Conservation (phyloP, 2,888 invertebrate genomes). For the Arrhopalites spinosus region DNA sequence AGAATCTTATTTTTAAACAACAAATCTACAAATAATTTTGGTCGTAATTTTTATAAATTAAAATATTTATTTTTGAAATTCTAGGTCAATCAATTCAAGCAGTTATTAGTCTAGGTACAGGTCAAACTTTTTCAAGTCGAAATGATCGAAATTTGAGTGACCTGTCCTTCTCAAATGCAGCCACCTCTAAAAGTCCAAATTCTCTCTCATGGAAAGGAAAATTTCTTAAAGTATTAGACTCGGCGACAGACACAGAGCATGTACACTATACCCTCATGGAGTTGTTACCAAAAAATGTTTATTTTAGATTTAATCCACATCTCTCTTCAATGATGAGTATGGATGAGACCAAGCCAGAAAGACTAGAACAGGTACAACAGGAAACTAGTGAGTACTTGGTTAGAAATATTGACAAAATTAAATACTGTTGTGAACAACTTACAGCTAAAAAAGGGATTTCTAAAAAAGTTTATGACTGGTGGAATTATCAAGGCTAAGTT, state of each 20-base stretch:
- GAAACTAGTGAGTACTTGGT: slow-evolving; percentile 53
- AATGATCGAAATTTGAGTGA: slow-evolving; percentile 40
- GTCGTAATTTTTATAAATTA: too few relatives aligned
- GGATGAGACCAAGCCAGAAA: slow-evolving; percentile 77
- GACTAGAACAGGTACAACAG: slow-evolving; percentile 64
- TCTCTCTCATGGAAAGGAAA: slow-evolving; percentile 74
- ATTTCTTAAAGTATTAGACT: slow-evolving; percentile 78
- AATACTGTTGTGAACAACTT: slow-evolving; percentile 39
- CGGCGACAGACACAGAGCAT: slow-evolving; percentile 85
- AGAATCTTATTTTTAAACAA: too few relatives aligned
- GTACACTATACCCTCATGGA: slow-evolving; percentile 62
- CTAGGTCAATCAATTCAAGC: slow-evolving; percentile 69
- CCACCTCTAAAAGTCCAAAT: slow-evolving; percentile 22
- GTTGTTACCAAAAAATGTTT: slow-evolving; percentile 72
- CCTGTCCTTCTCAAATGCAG: not conserved
- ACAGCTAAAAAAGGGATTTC: slow-evolving; percentile 41
- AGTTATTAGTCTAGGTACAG: slow-evolving; percentile 82
- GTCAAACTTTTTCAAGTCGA: slow-evolving; percentile 46
- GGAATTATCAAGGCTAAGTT: slow-evolving; percentile 4
- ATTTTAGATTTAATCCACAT: slow-evolving; percentile 88
- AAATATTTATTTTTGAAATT: too few relatives aligned
- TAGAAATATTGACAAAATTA: slow-evolving; percentile 48
- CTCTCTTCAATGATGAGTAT: slow-evolving; percentile 77
- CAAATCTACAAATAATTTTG: too few relatives aligned
- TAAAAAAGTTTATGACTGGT: slow-evolving; percentile 45